A percentile compares a stretch with the other conserved stretches of the same genome.
Evolutionary conservation across 1,140 invertebrate genomes (phyloP).

Genomic region (Anagrus nilaparvatae): DNA sequence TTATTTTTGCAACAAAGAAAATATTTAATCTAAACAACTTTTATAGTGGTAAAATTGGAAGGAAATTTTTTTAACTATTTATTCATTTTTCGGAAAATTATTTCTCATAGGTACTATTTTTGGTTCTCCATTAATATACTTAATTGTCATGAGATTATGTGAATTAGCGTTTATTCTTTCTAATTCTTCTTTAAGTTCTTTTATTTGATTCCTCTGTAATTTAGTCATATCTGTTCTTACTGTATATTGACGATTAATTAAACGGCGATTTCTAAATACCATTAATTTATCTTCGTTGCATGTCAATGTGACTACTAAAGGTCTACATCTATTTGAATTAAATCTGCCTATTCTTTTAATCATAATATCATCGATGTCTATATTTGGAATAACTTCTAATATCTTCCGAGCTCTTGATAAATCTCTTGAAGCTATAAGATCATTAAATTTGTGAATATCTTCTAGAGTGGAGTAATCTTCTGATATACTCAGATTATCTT

Average conservation of each 20-base stretch:
- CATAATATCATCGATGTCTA: constrained; percentile 5
- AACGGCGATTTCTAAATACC: constrained; percentile 6
- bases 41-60: too few relatives aligned
- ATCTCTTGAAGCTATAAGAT: constrained; percentile 4
- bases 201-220: constrained; percentile 6
- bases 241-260: constrained; percentile 1
- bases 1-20: too few relatives aligned
- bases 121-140: constrained; percentile 10
- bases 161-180: neutral
- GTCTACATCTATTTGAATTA: neutral
- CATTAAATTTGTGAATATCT: constrained; percentile 12
- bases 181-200: constrained; percentile 6
- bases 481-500: constrained; percentile 11
- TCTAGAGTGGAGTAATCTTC: constrained; percentile 11
- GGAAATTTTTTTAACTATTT: neutral
- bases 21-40: too few relatives aligned
- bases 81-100: constrained; percentile 6
- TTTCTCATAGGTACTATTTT: constrained; percentile 2
- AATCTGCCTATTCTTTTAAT: constrained; percentile 7
- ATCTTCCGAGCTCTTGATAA: constrained; percentile 7
- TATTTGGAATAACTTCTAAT: constrained; percentile 2
- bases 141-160: constrained; percentile 5
- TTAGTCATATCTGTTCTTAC: constrained; percentile 12
- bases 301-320: constrained; percentile 7
- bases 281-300: constrained; percentile 2